These are phyloP conservation scores for Typhlichthys subterraneus DNA, from an alignment of 2,797 vertebrate species.

Conservation along the genomic window DNA sequence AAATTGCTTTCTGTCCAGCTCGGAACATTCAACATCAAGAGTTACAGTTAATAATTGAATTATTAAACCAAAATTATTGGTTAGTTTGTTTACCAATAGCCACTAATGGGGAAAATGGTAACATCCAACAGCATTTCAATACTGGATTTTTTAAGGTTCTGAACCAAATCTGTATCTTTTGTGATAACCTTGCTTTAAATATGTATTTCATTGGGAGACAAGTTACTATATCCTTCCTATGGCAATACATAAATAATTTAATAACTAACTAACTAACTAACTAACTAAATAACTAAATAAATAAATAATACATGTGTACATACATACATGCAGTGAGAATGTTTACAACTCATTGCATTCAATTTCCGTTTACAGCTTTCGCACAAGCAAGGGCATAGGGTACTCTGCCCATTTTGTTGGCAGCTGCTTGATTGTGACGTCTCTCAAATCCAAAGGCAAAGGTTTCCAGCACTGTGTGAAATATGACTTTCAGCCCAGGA, in stretches of 20 bases:
- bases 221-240: background rate
- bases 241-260: background rate
- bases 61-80: constrained; percentile 1
- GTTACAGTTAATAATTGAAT: constrained; percentile 2
- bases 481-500: constrained; percentile 97
- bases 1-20: constrained; percentile 23
- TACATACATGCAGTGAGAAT: background rate
- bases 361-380: constrained; percentile 82
- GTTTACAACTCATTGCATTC: constrained; percentile 11
- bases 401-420: constrained; percentile 98
- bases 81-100: constrained; percentile 1
- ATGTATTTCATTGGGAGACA: background rate
- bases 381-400: constrained; percentile 95
- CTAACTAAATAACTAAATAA: no score
- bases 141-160: constrained; percentile 1
- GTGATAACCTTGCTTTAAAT: background rate
- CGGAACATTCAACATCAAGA: constrained; percentile 8
- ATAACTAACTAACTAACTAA: no score
- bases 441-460: constrained; percentile 98
- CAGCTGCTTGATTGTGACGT: constrained; percentile 93
- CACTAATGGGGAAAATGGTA: constrained; percentile 3
- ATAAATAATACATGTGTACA: no score
- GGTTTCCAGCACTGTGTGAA: constrained; percentile 98
- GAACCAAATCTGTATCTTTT: background rate
- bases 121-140: constrained; percentile 5